Percentiles rank a stretch among this genome's conserved stretches.
phyloP scores from a whole-genome alignment of 2,888 invertebrate genomes.

The Ornithoptera alexandrae region DNA sequence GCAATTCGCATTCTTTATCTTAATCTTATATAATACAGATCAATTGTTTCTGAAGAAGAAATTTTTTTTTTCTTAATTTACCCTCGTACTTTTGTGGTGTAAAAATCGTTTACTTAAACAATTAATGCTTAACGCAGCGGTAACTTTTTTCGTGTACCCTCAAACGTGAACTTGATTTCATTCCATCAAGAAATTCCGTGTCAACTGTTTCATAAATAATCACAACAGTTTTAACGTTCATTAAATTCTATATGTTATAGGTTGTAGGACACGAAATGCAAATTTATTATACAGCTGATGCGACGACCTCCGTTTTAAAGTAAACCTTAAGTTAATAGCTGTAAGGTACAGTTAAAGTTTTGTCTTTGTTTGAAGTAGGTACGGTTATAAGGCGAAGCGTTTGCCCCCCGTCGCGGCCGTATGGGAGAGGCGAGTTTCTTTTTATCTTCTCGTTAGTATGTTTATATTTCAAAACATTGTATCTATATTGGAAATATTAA shows the following conservation, averaged over 20 bases:
- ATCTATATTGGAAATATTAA: no score
- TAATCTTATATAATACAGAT: no score
- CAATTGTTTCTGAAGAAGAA: no score
- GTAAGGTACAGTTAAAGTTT: conserved; percentile 1
- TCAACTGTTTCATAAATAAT: conserved; percentile 28
- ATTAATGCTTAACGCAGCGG: no score
- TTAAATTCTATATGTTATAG: conserved; percentile 29
- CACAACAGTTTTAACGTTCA: conserved; percentile 22
- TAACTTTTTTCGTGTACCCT: no score
- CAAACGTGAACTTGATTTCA: conserved; percentile 19
- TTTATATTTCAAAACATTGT: conserved; percentile 5
- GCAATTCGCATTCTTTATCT: no score
- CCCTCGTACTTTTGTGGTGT: no score
- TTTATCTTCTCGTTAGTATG: conserved; percentile 22
- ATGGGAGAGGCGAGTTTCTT: conserved; percentile 25
- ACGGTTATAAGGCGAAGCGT: conserved; percentile 17
- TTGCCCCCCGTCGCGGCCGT: conserved; percentile 35
- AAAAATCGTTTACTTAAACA: no score
- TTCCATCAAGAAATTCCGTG: conserved; percentile 15
- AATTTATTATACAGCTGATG: conserved; percentile 5
- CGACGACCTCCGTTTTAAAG: background rate
- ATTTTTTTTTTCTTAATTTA: no score
- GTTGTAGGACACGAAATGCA: conserved; percentile 16
- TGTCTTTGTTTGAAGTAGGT: background rate
- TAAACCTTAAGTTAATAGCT: background rate